A percentile compares a stretch with the other conserved stretches of the same genome.
These are phyloP conservation scores for Cliona cf. orientalis DNA, from an alignment of 37 sponge, comb jelly and placozoan species.

Conservation along the genomic window DNA sequence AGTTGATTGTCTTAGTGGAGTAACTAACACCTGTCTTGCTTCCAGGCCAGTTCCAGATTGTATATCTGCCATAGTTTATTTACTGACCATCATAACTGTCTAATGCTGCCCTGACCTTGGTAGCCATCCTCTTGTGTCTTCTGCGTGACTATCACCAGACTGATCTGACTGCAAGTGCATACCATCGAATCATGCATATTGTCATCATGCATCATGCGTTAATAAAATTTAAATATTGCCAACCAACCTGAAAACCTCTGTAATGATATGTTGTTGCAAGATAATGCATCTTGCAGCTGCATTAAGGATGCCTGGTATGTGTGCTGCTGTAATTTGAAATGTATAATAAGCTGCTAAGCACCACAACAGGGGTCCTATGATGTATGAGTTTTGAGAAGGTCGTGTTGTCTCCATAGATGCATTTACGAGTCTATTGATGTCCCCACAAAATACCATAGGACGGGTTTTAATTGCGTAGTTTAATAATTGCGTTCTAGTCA, in stretches of 20 bases:
- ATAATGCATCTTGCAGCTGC: too few species aligned
- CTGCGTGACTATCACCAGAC: constrained; percentile 6
- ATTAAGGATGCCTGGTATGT: too few species aligned
- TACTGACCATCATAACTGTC: not conserved
- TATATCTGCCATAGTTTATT: not conserved
- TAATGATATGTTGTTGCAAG: too few species aligned
- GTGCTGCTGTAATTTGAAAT: too few species aligned
- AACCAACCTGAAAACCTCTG: constrained; percentile 34
- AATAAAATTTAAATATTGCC: not conserved
- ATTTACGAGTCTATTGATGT: too few species aligned
- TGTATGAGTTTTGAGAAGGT: too few species aligned
- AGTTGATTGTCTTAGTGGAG: constrained; percentile 8
- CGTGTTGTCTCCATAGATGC: too few species aligned
- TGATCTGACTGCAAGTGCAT: not conserved
- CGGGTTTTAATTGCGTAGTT: too few species aligned
- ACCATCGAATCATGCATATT: not conserved
- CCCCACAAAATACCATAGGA: too few species aligned
- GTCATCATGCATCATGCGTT: not conserved
- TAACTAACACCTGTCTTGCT: constrained; percentile 10
- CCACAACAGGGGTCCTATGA: too few species aligned
- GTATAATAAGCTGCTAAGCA: too few species aligned
- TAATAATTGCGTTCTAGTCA: too few species aligned
- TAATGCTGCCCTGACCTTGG: not conserved
- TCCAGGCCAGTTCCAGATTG: not conserved
- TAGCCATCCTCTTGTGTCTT: not conserved